A percentile compares a stretch with the other conserved stretches of the same genome.
Evolutionary conservation across 2,888 invertebrate genomes (phyloP).

Genomic region (Conops quadrifasciatus): DNA sequence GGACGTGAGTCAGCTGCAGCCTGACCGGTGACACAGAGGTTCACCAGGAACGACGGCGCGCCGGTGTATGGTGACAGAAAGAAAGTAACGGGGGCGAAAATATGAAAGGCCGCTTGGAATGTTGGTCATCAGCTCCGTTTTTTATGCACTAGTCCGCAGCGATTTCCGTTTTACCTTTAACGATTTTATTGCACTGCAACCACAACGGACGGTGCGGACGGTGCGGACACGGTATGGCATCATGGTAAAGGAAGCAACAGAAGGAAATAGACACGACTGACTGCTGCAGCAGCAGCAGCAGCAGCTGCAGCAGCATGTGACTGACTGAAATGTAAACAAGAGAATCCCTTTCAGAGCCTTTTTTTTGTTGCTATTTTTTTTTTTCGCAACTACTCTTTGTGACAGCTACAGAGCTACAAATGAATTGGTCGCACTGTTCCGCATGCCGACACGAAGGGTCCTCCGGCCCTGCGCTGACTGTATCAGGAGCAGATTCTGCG

Average conservation of each 20-base stretch:
- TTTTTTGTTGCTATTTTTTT: slow-evolving; percentile 12
- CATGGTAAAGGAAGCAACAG: not conserved
- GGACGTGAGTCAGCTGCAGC: not conserved
- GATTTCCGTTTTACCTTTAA: slow-evolving; percentile 1
- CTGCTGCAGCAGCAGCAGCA: not conserved
- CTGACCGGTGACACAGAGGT: not conserved
- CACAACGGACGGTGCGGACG: too few relatives aligned
- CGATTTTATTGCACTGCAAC: not conserved
- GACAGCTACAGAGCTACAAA: not conserved
- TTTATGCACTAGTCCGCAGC: slow-evolving; percentile 10
- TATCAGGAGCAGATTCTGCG: too few relatives aligned
- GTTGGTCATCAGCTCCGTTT: slow-evolving; percentile 21
- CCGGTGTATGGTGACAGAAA: not conserved
- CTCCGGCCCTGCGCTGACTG: too few relatives aligned
- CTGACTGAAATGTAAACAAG: slow-evolving; percentile 31
- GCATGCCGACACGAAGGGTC: not conserved
- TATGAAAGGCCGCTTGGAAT: not conserved
- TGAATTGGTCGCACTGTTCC: too few relatives aligned
- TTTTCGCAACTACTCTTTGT: not conserved
- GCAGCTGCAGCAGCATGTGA: slow-evolving; percentile 10
- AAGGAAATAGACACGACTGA: not conserved
- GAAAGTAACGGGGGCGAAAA: not conserved
- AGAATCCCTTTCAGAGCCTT: slow-evolving; percentile 7
- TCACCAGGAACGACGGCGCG: not conserved
- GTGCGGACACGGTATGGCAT: not conserved